phyloP scores from a whole-genome alignment of 2,888 invertebrate genomes.

The Drosophila prostipennis region DNA sequence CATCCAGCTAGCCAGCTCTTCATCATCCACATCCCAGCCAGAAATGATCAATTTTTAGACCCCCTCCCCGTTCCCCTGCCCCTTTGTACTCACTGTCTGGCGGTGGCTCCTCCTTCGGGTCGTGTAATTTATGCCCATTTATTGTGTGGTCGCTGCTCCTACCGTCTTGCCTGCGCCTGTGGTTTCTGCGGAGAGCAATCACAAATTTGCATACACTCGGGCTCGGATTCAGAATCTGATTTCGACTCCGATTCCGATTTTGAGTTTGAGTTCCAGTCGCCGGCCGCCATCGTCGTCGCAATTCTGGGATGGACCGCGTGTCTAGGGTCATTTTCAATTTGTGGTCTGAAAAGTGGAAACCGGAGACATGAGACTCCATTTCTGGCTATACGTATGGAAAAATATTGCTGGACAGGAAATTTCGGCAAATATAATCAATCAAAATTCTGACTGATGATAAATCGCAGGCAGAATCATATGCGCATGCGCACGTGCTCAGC shows the following conservation, averaged over 20 bases:
- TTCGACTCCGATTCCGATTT: constrained; percentile 35
- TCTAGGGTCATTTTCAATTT: constrained; percentile 32
- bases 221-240: constrained; percentile 1
- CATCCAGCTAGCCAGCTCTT: constrained; percentile 9
- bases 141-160: constrained; percentile 59
- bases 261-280: not conserved
- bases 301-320: constrained; percentile 1
- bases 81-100: not conserved
- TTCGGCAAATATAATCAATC: constrained; percentile 30
- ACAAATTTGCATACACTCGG: constrained; percentile 35
- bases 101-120: constrained; percentile 53
- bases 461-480: not conserved
- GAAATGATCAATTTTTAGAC: constrained; percentile 69
- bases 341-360: constrained; percentile 20
- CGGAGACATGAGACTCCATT: not conserved
- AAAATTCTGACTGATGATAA: constrained; percentile 25
- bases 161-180: constrained; percentile 73
- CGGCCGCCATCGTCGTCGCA: constrained; percentile 1
- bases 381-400: not conserved
- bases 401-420: not conserved
- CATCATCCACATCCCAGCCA: constrained; percentile 35
- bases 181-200: constrained; percentile 51
- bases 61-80: not conserved
- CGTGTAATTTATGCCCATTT: constrained; percentile 75
- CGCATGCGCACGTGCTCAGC: not conserved